phyloP scores from a whole-genome alignment of 1,140 invertebrate species.

The Drosophila insularis region DNA sequence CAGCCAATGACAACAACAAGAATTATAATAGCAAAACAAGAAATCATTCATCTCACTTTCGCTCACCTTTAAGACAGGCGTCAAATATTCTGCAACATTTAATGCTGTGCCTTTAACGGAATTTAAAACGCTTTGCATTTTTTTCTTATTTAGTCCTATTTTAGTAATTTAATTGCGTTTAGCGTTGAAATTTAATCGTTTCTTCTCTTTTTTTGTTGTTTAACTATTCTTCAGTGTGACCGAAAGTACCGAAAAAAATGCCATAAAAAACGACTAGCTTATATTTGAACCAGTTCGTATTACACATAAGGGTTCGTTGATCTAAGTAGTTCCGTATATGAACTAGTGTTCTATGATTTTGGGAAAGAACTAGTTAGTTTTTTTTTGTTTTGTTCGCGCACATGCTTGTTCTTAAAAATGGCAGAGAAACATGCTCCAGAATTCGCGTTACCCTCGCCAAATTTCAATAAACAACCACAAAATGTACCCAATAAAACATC shows the following conservation, averaged over 20 bases:
- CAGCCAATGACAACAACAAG: constrained; percentile 2
- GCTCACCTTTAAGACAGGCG: constrained; percentile 95
- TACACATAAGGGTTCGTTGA: too few species aligned
- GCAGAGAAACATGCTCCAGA: constrained; percentile 43
- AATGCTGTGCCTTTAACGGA: constrained; percentile 96
- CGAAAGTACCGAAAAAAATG: neutral
- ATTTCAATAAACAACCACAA: constrained; percentile 56
- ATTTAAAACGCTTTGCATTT: constrained; percentile 98
- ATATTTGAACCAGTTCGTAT: neutral
- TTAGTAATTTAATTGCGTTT: constrained; percentile 51
- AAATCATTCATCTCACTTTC: constrained; percentile 83
- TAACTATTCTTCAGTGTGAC: constrained; percentile 37
- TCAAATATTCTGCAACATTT: constrained; percentile 97
- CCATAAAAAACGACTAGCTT: neutral
- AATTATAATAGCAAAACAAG: neutral
- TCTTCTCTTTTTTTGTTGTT: constrained; percentile 10
- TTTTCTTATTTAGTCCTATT: neutral
- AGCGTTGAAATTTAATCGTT: constrained; percentile 27
- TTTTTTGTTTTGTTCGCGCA: constrained; percentile 20
- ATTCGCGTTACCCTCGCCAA: constrained; percentile 67
- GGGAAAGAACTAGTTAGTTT: neutral
- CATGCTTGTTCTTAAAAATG: constrained; percentile 50
- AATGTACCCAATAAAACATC: constrained; percentile 22
- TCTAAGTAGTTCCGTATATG: too few species aligned
- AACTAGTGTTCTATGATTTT: too few species aligned